These are phyloP conservation scores for Caenorhabditis sp. DNA, from an alignment of 2,888 invertebrate genomes.

Conservation along the genomic window DNA sequence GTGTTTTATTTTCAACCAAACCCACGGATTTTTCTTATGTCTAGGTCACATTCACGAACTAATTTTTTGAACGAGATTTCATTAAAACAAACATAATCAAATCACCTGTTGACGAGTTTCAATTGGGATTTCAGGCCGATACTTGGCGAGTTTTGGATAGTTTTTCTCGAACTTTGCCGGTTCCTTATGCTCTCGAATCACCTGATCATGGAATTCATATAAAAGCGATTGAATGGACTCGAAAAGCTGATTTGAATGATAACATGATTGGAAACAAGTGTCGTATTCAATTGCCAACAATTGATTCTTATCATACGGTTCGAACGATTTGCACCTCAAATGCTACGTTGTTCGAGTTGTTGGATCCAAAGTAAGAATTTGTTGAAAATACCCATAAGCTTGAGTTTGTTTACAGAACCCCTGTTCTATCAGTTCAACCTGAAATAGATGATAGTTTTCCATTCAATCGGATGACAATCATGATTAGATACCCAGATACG, in stretches of 20 bases:
- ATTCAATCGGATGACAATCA: slow-evolving; percentile 49
- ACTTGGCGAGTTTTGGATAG: slow-evolving; percentile 40
- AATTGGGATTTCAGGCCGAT: slow-evolving; percentile 36
- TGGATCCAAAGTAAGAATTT: slow-evolving; percentile 33
- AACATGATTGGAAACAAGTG: slow-evolving; percentile 44
- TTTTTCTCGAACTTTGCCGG: slow-evolving; percentile 53
- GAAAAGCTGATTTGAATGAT: slow-evolving; percentile 36
- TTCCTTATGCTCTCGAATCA: slow-evolving; percentile 57
- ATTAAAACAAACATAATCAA: too few species aligned
- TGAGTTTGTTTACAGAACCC: slow-evolving; percentile 34
- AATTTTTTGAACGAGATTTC: too few species aligned
- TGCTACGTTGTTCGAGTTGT: slow-evolving; percentile 43
- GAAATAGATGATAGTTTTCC: slow-evolving; percentile 37
- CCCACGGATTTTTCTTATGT: too few species aligned
- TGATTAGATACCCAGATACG: slow-evolving; percentile 46
- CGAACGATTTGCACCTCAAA: slow-evolving; percentile 50
- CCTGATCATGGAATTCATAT: slow-evolving; percentile 57
- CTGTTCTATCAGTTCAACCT: slow-evolving; percentile 52
- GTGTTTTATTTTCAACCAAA: too few species aligned
- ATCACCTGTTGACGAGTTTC: too few species aligned
- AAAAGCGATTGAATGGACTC: slow-evolving; percentile 46
- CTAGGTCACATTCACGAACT: too few species aligned
- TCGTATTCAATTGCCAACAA: slow-evolving; percentile 44
- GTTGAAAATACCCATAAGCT: not conserved
- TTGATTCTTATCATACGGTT: slow-evolving; percentile 37